A percentile compares a stretch with the other conserved stretches of the same genome.
phyloP scores from a whole-genome alignment of 2,888 invertebrate genomes.

The Plemyria rubiginata region DNA sequence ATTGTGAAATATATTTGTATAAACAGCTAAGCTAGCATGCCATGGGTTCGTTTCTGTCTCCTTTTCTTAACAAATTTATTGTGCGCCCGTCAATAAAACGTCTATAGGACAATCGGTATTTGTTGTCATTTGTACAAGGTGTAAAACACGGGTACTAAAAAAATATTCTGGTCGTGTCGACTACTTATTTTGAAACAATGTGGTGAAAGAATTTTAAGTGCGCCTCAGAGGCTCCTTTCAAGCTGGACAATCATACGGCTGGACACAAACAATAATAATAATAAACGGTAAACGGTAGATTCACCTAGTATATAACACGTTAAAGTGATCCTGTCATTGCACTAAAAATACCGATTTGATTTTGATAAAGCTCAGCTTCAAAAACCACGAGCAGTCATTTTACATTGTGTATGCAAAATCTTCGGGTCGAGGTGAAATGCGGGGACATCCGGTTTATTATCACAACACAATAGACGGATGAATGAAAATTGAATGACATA shows the following conservation, averaged over 20 bases:
- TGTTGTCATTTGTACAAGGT: constrained; percentile 68
- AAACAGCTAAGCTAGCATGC: constrained; percentile 48
- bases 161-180: no score
- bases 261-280: no score
- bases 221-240: no score
- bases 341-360: no score
- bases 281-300: no score
- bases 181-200: no score
- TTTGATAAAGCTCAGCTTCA: no score
- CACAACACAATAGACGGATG: constrained; percentile 50
- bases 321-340: no score
- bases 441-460: constrained; percentile 73
- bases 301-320: no score
- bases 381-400: not conserved
- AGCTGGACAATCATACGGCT: no score
- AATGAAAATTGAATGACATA: constrained; percentile 44
- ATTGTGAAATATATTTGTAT: constrained; percentile 47
- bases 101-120: constrained; percentile 66
- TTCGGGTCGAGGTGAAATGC: constrained; percentile 49
- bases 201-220: no score
- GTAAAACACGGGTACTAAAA: not conserved
- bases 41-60: constrained; percentile 43
- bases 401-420: constrained; percentile 35
- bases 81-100: constrained; percentile 60
- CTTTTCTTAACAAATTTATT: constrained; percentile 57